Evolutionary conservation across 2,888 invertebrate species (phyloP).

Genomic region (Polyploca ridens): DNA sequence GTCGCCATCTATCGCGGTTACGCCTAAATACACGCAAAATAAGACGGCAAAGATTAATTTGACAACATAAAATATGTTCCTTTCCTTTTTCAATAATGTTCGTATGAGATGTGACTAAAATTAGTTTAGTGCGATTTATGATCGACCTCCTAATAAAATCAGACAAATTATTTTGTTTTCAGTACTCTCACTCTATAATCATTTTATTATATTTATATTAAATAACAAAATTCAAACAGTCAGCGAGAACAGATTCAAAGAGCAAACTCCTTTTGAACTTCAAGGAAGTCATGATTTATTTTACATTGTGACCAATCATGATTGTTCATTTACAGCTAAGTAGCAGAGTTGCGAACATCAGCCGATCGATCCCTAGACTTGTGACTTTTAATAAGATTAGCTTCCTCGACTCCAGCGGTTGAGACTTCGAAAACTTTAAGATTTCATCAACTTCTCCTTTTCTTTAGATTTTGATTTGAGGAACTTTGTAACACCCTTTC

Average conservation of each 20-base stretch:
- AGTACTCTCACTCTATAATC: not conserved
- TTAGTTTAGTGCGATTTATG: too few relatives aligned
- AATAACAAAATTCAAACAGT: not conserved
- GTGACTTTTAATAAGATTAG: slow-evolving; percentile 40
- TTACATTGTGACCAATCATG: not conserved
- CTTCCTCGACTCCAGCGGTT: slow-evolving; percentile 24
- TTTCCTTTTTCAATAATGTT: too few relatives aligned
- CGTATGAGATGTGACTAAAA: too few relatives aligned
- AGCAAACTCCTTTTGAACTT: not conserved
- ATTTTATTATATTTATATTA: not conserved
- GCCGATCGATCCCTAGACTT: slow-evolving; percentile 15
- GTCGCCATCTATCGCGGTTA: too few relatives aligned
- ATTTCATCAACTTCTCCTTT: slow-evolving; percentile 29
- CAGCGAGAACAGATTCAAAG: not conserved
- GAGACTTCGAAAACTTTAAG: slow-evolving; percentile 27
- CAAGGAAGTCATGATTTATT: not conserved
- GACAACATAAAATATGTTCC: too few relatives aligned
- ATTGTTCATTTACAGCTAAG: not conserved
- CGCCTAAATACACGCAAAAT: too few relatives aligned
- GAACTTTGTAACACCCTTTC: slow-evolving; percentile 9
- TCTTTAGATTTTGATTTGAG: slow-evolving; percentile 21
- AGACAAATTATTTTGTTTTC: not conserved
- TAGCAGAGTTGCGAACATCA: slow-evolving; percentile 19
- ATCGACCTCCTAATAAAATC: not conserved
- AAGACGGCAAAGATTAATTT: too few relatives aligned